Evolutionary conservation across 2,797 vertebrate species (phyloP).

Genomic region (Ctenochaetus hawaiiensis): DNA sequence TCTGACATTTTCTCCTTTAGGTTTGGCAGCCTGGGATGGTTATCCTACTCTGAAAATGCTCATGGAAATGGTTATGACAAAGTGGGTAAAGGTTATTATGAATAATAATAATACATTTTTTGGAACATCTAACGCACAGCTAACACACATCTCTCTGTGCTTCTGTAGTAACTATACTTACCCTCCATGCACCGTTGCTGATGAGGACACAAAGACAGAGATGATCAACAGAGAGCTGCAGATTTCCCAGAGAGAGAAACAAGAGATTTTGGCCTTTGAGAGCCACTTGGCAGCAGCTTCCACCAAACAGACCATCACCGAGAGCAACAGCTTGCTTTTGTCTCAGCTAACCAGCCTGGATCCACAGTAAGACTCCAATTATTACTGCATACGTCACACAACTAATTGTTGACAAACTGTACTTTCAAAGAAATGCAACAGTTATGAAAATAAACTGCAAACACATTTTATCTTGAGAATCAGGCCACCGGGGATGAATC

Average conservation of each 20-base stretch:
- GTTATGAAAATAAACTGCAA: too few relatives aligned
- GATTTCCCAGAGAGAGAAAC: slow-evolving; percentile 95
- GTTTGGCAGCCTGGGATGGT: slow-evolving; percentile 96
- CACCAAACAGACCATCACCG: slow-evolving; percentile 98
- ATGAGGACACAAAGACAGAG: slow-evolving; percentile 95
- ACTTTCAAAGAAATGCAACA: not conserved
- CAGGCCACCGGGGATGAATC: not conserved
- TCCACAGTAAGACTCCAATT: slow-evolving; percentile 89
- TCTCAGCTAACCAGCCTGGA: slow-evolving; percentile 98
- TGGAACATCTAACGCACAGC: not conserved
- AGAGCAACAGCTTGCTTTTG: slow-evolving; percentile 96
- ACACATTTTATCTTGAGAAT: too few relatives aligned
- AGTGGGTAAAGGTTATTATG: slow-evolving; percentile 81
- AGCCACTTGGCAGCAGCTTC: slow-evolving; percentile 97
- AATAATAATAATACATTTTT: not conserved
- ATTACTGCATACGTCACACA: not conserved
- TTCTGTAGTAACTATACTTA: slow-evolving; percentile 93
- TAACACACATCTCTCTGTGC: not conserved
- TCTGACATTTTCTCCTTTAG: slow-evolving; percentile 73
- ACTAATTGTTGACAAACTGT: not conserved
- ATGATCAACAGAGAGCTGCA: slow-evolving; percentile 97
- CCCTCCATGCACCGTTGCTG: slow-evolving; percentile 95
- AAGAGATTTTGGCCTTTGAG: slow-evolving; percentile 98
- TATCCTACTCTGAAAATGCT: slow-evolving; percentile 99
- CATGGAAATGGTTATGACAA: slow-evolving; percentile 99